Percentiles rank a stretch among this genome's conserved stretches.
Conservation (phyloP, 2,888 invertebrate genomes). For the Cataglyphis altisquamis region DNA sequence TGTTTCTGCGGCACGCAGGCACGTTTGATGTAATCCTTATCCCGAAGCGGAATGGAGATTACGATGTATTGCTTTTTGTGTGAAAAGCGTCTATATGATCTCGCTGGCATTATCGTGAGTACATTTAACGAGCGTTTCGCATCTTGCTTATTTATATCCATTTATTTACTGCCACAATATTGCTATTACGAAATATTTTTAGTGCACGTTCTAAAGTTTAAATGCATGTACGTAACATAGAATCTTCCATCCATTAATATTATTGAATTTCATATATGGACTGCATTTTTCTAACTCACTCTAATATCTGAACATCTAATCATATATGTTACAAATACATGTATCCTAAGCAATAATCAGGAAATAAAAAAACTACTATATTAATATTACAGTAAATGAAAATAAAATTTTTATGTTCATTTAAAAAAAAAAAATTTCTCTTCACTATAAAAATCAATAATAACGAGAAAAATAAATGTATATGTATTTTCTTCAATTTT, state of each 20-base stretch:
- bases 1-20: conserved; percentile 18
- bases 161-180: not conserved
- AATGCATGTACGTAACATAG: not conserved
- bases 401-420: not conserved
- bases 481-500: not conserved
- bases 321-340: not conserved
- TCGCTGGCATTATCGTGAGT: conserved; percentile 9
- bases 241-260: not conserved
- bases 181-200: not conserved
- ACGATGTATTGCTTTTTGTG: conserved; percentile 24
- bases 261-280: not conserved
- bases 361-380: not conserved
- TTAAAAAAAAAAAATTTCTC: not conserved
- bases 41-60: conserved; percentile 37
- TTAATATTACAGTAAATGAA: not conserved
- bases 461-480: not conserved
- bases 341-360: not conserved
- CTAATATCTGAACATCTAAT: not conserved
- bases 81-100: not conserved
- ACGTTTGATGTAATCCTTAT: conserved; percentile 45
- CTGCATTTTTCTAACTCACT: not conserved
- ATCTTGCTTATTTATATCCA: not conserved
- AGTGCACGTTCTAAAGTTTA: not conserved
- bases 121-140: conserved; percentile 1
- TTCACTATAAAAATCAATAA: not conserved